Conservation (phyloP, 2,113 vertebrate species). For the Melanerpes aurifrons region DNA sequence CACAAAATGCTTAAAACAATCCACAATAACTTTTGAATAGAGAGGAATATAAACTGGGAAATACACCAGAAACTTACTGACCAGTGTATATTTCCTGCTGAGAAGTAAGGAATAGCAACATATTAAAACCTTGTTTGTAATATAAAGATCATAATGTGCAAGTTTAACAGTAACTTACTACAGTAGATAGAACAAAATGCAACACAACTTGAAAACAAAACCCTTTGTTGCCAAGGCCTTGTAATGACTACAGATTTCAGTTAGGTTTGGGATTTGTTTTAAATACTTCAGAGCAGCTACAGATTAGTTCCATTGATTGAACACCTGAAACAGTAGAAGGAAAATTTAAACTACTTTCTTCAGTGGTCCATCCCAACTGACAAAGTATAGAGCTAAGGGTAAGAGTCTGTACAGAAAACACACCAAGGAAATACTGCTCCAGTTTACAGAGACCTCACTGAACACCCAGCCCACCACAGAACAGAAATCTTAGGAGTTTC, state of each 20-base stretch:
- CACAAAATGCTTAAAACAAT: neutral
- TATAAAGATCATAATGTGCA: fast-evolving
- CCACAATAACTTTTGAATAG: neutral
- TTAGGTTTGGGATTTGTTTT: neutral
- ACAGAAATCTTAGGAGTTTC: neutral
- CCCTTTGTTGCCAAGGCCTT: neutral
- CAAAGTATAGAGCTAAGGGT: neutral
- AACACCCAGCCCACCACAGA: neutral
- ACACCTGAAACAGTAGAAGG: neutral
- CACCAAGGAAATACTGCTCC: neutral
- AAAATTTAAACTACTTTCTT: neutral
- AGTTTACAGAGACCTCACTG: neutral
- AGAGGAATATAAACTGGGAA: neutral
- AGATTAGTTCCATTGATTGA: neutral
- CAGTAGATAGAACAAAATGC: neutral
- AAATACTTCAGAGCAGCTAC: neutral
- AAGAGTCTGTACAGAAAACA: neutral
- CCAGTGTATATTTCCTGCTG: neutral
- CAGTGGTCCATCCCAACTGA: neutral
- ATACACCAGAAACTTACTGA: neutral
- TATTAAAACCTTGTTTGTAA: neutral
- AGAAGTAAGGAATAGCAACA: neutral
- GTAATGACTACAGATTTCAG: neutral
- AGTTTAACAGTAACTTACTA: neutral
- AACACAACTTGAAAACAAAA: neutral